phyloP scores from a whole-genome alignment of 2,113 vertebrate species.

The Cynocephalus volans region DNA sequence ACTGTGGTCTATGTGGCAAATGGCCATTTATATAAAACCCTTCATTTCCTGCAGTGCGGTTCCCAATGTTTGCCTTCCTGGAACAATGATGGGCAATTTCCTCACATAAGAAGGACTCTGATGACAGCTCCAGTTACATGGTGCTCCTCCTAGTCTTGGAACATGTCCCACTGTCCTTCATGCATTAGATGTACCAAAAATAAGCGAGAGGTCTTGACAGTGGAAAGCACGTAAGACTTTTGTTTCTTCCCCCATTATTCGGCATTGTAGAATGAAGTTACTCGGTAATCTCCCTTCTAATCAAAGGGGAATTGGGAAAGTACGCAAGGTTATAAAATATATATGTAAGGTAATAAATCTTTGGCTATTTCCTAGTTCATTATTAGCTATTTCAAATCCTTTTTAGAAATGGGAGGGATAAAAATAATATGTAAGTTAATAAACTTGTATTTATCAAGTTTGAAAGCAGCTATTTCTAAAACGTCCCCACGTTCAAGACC shows the following conservation, averaged over 20 bases:
- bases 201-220: slow-evolving; percentile 75
- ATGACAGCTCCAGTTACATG: background rate
- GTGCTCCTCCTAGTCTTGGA: slow-evolving; percentile 61
- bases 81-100: slow-evolving; percentile 77
- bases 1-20: background rate
- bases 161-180: slow-evolving; percentile 71
- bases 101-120: slow-evolving; percentile 31
- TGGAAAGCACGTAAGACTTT: slow-evolving; percentile 57
- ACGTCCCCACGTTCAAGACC: background rate
- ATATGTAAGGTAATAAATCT: background rate
- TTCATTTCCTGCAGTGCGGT: slow-evolving; percentile 63
- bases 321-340: background rate
- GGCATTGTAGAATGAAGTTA: background rate
- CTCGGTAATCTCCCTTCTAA: background rate
- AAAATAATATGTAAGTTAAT: background rate
- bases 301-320: background rate
- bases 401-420: background rate
- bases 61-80: slow-evolving; percentile 75
- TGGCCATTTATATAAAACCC: slow-evolving; percentile 51
- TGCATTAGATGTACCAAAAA: slow-evolving; percentile 64
- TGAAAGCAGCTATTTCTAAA: slow-evolving; percentile 36
- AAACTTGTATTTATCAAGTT: background rate
- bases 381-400: slow-evolving; percentile 9
- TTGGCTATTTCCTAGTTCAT: background rate
- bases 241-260: background rate